A percentile compares a stretch with the other conserved stretches of the same genome.
Conservation (phyloP, 2,888 invertebrate species). For the Mimumesa dahlbomi region DNA sequence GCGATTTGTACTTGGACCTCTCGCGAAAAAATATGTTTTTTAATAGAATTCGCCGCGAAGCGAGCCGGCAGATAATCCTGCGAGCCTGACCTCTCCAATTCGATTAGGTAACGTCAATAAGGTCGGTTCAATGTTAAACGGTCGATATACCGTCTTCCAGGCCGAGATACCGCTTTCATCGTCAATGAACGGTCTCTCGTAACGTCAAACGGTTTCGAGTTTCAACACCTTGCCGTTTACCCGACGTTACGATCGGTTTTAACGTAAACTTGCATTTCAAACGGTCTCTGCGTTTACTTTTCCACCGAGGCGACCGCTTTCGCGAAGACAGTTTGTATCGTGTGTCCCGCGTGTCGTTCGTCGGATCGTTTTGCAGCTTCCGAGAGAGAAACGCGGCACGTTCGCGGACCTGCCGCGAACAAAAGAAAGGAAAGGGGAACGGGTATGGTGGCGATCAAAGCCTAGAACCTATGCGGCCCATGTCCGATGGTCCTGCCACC, state of each 20-base stretch:
- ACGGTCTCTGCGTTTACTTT: neutral
- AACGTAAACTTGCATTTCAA: too few relatives aligned
- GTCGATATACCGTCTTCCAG: slow-evolving; percentile 48
- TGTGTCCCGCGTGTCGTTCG: neutral
- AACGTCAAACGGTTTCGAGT: too few relatives aligned
- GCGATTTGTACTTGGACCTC: slow-evolving; percentile 37
- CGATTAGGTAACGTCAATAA: slow-evolving; percentile 76
- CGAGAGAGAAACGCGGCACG: too few relatives aligned
- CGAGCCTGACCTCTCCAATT: slow-evolving; percentile 76
- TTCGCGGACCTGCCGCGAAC: neutral
- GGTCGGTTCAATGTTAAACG: slow-evolving; percentile 74
- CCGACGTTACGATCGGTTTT: too few relatives aligned
- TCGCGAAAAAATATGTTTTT: slow-evolving; percentile 62
- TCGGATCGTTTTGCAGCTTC: neutral
- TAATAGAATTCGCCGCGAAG: slow-evolving; percentile 42
- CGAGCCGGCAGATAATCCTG: slow-evolving; percentile 57
- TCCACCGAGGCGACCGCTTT: neutral
- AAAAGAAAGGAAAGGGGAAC: neutral
- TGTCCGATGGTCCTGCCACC: slow-evolving; percentile 37
- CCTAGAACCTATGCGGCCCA: slow-evolving; percentile 18
- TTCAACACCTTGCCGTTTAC: too few relatives aligned
- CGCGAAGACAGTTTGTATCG: neutral
- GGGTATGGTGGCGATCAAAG: slow-evolving; percentile 21
- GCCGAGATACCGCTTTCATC: slow-evolving; percentile 29
- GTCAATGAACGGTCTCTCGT: slow-evolving; percentile 14